Conservation (phyloP, 1,140 invertebrate genomes). For the Hormaphis cornu region DNA sequence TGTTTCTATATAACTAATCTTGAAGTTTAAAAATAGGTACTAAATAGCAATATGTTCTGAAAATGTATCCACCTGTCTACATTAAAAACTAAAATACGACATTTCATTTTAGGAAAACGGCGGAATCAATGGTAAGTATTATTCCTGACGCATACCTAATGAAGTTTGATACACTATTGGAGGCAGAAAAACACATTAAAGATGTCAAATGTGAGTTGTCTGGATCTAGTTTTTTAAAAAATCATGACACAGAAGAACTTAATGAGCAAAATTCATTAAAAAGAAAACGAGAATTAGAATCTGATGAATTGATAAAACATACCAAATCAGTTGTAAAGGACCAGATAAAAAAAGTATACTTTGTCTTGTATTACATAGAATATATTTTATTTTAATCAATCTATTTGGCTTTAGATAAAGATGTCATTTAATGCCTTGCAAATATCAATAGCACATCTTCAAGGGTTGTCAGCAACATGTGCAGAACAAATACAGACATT, state of each 20-base stretch:
- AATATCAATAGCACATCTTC: not conserved
- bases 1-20: too few species aligned
- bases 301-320: not conserved
- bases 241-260: too few species aligned
- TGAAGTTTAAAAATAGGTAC: too few species aligned
- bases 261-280: too few species aligned
- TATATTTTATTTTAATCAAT: too few species aligned
- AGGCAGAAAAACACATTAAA: not conserved
- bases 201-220: not conserved
- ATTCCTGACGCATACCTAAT: not conserved
- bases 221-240: too few species aligned
- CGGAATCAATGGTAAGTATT: not conserved
- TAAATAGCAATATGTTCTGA: too few species aligned
- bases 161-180: not conserved
- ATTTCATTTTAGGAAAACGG: not conserved
- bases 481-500: not conserved
- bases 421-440: not conserved
- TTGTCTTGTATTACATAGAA: not conserved
- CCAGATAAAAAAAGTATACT: not conserved
- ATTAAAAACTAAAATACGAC: too few species aligned
- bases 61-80: too few species aligned
- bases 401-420: not conserved
- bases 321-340: not conserved
- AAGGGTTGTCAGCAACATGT: not conserved
- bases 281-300: constrained; percentile 1